Percentiles rank a stretch among this genome's conserved stretches.
These are phyloP conservation scores for Liodrosophila aerea DNA, from an alignment of 2,888 invertebrate genomes.

Conservation along the genomic window DNA sequence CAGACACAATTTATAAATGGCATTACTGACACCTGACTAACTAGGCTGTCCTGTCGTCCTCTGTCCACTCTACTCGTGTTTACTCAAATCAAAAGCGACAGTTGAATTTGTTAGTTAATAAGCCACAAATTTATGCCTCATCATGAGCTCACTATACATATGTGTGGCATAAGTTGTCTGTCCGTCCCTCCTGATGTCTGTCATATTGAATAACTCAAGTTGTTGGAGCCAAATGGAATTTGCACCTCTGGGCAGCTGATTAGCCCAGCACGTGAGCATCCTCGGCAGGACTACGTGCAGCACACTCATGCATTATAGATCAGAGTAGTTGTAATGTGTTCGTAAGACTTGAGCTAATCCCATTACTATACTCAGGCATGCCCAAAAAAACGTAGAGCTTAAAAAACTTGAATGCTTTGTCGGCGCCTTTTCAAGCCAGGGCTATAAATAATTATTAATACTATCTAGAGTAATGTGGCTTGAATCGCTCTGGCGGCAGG, in stretches of 20 bases:
- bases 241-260: conserved; percentile 63
- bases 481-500: conserved; percentile 58
- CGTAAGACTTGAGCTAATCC: conserved; percentile 80
- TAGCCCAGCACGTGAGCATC: conserved; percentile 43
- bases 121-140: conserved; percentile 52
- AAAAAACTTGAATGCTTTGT: conserved; percentile 21
- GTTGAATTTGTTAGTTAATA: conserved; percentile 55
- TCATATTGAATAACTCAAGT: conserved; percentile 72
- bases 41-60: neutral
- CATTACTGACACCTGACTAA: conserved; percentile 54
- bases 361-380: conserved; percentile 64
- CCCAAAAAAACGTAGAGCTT: conserved; percentile 34
- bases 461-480: conserved; percentile 25
- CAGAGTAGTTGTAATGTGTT: conserved; percentile 77
- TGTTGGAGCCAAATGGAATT: conserved; percentile 58
- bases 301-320: conserved; percentile 51
- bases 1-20: conserved; percentile 56
- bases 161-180: conserved; percentile 37
- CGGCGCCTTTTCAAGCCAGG: conserved; percentile 59
- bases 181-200: conserved; percentile 33
- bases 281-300: conserved; percentile 33
- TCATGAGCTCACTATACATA: conserved; percentile 28
- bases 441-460: conserved; percentile 20
- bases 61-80: neutral
- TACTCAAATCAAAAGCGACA: conserved; percentile 60